Percentiles rank a stretch among this genome's conserved stretches.
Evolutionary conservation across 2,797 vertebrate species (phyloP).

Genomic region (Salmo trutta): DNA sequence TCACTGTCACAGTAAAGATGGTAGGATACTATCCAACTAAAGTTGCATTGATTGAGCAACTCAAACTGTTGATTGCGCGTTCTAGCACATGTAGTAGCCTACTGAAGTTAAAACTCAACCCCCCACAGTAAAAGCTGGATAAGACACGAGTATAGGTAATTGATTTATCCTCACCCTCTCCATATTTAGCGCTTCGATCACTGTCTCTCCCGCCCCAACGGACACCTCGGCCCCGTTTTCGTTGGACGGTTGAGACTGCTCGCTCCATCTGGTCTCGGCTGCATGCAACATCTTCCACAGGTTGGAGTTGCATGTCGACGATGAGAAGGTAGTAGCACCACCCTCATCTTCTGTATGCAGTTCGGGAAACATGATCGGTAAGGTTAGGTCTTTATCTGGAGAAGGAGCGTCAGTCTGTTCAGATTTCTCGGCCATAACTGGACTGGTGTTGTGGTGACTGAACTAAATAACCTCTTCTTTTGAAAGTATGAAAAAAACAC

Average conservation of each 20-base stretch:
- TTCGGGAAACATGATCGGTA: constrained; percentile 27
- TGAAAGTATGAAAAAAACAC: background rate
- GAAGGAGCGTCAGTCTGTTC: constrained; percentile 16
- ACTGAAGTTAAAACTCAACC: no score
- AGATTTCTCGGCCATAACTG: constrained; percentile 43
- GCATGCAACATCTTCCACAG: constrained; percentile 65
- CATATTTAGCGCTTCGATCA: constrained; percentile 55
- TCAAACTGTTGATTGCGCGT: no score
- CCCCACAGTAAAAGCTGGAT: no score
- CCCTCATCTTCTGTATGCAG: constrained; percentile 7
- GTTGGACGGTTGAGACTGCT: constrained; percentile 21
- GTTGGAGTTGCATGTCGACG: constrained; percentile 41
- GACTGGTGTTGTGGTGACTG: background rate
- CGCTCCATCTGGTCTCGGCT: constrained; percentile 46
- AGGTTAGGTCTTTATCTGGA: background rate
- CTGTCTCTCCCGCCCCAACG: background rate
- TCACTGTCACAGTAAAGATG: no score
- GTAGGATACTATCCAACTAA: no score
- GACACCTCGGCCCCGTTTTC: constrained; percentile 17
- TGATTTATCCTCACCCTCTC: constrained; percentile 56
- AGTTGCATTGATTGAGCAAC: no score
- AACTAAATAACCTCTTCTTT: background rate
- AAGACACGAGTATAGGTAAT: background rate
- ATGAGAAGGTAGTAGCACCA: background rate
- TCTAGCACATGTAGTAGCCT: no score